Evolutionary conservation across 2,797 vertebrate genomes (phyloP), one percentile per base, ranked within the genome.

Genomic region (Merluccius polli): DNA sequence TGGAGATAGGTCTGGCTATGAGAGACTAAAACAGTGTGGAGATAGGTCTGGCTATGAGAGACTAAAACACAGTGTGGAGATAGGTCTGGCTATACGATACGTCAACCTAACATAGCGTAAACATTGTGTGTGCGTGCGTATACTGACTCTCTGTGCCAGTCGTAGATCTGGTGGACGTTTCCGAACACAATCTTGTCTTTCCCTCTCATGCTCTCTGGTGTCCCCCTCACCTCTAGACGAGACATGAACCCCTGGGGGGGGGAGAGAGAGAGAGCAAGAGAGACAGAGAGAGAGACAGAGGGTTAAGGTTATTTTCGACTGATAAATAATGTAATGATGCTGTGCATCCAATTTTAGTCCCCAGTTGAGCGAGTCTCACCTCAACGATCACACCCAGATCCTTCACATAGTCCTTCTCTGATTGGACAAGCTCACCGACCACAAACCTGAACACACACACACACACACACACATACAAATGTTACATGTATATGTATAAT

Each of bases 161-260:
- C 97, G 72, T 97, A 99, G 86, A 99, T 98, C 93, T 99, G 98
- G 85, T 98, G 96, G 84, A 99, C 98, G 87, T 99, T 99, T 35
- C 98, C 98, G 73, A 99, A 99, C 44, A 99, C 97, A 0, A 99
- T 98, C 85, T 98, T 98, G 87, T 99, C 98, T 87, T 98, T 98
- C 59, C 98, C 98, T 77, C 96, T 94, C 97, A 99, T 97, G 76
- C 98, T 97, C 85, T 98, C 97, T 0, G 97, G 95, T 78, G 96
- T 94, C 21, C 98, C 97, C 85, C 97, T 93, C 86, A 98, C 97
- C 87, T 97, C 95, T 83, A 98, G 89, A 81, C 93, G 89, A 81
- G 95, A 97, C 95, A 98, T 98, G 88, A 98, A 98, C 78, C 95
- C 97, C 97, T 99, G 90, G 36, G 38, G 63, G 8, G 83, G 76